These are phyloP conservation scores for Acrobasis suavella DNA, from an alignment of 2,888 invertebrate genomes.

Conservation along the genomic window DNA sequence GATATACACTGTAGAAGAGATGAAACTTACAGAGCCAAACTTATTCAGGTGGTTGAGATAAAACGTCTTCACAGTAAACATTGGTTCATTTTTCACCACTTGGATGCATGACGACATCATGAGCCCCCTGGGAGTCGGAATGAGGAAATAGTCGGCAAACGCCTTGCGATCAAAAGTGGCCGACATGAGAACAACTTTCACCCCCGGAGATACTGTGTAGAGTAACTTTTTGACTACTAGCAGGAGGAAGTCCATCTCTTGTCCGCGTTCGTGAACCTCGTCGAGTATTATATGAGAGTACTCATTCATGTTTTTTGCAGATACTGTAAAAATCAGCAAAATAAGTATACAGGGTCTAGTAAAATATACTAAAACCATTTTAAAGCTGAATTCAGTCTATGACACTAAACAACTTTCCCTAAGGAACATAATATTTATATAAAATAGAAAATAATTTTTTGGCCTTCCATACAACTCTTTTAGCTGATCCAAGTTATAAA, in stretches of 20 bases:
- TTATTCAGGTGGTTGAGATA: slow-evolving; percentile 82
- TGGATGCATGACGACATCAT: slow-evolving; percentile 65
- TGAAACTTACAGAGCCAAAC: slow-evolving; percentile 74
- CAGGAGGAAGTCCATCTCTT: slow-evolving; percentile 95
- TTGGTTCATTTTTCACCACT: slow-evolving; percentile 70
- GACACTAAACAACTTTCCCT: too few relatives aligned
- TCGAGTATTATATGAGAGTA: slow-evolving; percentile 96
- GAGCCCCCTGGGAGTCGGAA: slow-evolving; percentile 50
- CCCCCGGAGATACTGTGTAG: slow-evolving; percentile 71
- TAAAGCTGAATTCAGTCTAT: too few relatives aligned
- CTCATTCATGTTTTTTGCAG: slow-evolving; percentile 85
- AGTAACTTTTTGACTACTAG: slow-evolving; percentile 91
- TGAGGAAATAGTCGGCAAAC: slow-evolving; percentile 86
- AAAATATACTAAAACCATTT: too few relatives aligned
- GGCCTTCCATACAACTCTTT: too few relatives aligned
- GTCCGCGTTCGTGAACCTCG: slow-evolving; percentile 96
- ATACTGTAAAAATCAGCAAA: slow-evolving; percentile 64
- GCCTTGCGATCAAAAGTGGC: slow-evolving; percentile 92
- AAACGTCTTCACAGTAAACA: slow-evolving; percentile 83
- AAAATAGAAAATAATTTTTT: too few relatives aligned
- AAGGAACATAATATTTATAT: too few relatives aligned
- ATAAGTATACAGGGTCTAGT: background rate
- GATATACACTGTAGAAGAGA: too few relatives aligned
- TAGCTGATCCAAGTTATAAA: too few relatives aligned
- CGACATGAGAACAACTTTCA: slow-evolving; percentile 91